Evolutionary conservation across 2,888 invertebrate genomes (phyloP).

Genomic region (Cephus pulcher): DNA sequence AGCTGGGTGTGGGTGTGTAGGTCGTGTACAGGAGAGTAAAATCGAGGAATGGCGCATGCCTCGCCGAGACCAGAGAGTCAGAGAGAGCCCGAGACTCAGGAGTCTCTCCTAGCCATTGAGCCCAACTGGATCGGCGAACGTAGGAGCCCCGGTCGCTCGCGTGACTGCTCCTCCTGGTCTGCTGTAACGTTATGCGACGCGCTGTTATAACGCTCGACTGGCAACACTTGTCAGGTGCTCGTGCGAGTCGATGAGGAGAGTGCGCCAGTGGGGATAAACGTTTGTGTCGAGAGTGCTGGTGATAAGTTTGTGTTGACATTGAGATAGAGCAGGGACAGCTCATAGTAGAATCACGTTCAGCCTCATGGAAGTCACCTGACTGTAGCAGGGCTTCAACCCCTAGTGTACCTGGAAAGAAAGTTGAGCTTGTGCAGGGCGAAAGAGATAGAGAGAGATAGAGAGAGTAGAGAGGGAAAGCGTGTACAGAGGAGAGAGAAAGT

Average conservation of each 20-base stretch:
- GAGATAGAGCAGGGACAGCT: neutral
- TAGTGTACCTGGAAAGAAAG: neutral
- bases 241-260: neutral
- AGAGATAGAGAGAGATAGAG: neutral
- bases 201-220: neutral
- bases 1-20: constrained; percentile 42
- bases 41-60: constrained; percentile 45
- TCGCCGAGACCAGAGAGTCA: constrained; percentile 23
- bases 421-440: neutral
- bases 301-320: constrained; percentile 14
- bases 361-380: neutral
- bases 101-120: neutral
- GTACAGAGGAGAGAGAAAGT: neutral
- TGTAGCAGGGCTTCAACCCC: neutral
- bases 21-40: constrained; percentile 44
- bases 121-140: neutral
- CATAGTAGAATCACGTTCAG: neutral
- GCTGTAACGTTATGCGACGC: neutral
- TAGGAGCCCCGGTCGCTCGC: neutral
- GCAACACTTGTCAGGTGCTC: neutral
- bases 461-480: neutral
- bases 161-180: constrained; percentile 1
- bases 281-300: constrained; percentile 12
- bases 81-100: neutral
- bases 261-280: neutral